Base-by-base conservation (phyloP, 2,113 vertebrate species). In the Lycocorax pyrrhopterus region DNA sequence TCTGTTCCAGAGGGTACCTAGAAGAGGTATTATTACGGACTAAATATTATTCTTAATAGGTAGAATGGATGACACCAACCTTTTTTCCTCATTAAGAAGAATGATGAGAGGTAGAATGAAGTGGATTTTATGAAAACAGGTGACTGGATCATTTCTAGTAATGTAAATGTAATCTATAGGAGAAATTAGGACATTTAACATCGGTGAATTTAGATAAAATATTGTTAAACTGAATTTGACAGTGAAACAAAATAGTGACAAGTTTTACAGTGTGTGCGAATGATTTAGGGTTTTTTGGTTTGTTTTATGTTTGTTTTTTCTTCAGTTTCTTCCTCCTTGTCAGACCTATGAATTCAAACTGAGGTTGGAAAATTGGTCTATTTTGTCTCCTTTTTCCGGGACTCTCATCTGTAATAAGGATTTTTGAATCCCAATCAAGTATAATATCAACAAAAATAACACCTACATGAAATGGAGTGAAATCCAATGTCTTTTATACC, bases 21-120 rank as follows among this genome's bases (percentile, higher is more conserved):
- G 29, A 49, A 51, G 14, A 76, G 12, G 6, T 41, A 35, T 35
- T 66, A 27, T 22, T 53, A n/a, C 39, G 22, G 15, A 47, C 2
- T 9, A 84, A 80, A 74, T 41, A 16, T 11, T 13, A 11, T 66
- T 81, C 25, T 78, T 63, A 67, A 29, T n/a, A 53, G 3, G 26
- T 81, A 72, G 7, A 30, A 72, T 1, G 3, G 18, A 21, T 19
- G 6, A 63, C 13, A 16, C 1, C 2, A 43, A 6, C 1, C 10
- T 30, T 22, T 73, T 37, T 59, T 55, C 17, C 14, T 26, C 4
- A 4, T 52, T 44, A 67, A 3, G 13, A 90, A 64, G 27, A 35
- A 20, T 13, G 15, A 8, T 30, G 30, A 75, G 23, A 71, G 12
- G 12, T 5, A 76, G 4, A 67, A 63, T 8, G 7, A 33, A 47